Percentiles rank a stretch among this genome's conserved stretches.
These are phyloP conservation scores for Ylistrum balloti DNA, from an alignment of 1,140 invertebrate genomes.

Conservation along the genomic window DNA sequence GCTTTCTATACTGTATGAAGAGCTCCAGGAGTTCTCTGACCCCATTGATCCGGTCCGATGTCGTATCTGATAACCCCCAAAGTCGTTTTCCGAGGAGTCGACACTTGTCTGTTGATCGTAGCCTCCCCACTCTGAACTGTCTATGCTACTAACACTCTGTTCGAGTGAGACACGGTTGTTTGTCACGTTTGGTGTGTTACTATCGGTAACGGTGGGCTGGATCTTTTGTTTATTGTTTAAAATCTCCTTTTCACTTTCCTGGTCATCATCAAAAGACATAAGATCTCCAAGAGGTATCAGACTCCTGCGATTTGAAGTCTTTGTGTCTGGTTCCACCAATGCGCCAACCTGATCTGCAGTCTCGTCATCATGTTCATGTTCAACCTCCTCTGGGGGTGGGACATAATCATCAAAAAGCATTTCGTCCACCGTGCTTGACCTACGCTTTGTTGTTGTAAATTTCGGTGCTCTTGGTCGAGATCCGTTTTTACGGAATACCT, in stretches of 20 bases:
- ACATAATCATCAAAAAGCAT: slow-evolving; percentile 81
- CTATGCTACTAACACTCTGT: slow-evolving; percentile 65
- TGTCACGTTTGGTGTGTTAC: slow-evolving; percentile 48
- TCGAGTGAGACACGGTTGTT: slow-evolving; percentile 24
- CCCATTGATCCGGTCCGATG: slow-evolving; percentile 85
- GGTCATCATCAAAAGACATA: slow-evolving; percentile 77
- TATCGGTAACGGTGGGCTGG: neutral
- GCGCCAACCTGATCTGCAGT: slow-evolving; percentile 42
- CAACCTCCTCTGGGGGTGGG: slow-evolving; percentile 62
- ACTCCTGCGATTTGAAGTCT: slow-evolving; percentile 56
- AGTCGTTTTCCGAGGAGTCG: slow-evolving; percentile 84
- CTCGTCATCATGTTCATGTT: slow-evolving; percentile 46
- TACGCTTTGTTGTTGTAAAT: slow-evolving; percentile 69
- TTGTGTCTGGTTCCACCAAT: slow-evolving; percentile 43
- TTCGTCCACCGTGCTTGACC: slow-evolving; percentile 80
- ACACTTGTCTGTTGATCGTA: slow-evolving; percentile 82
- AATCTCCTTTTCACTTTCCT: slow-evolving; percentile 55
- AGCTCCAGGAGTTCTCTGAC: slow-evolving; percentile 89
- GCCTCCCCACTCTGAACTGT: slow-evolving; percentile 62
- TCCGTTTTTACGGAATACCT: neutral
- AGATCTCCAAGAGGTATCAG: slow-evolving; percentile 73
- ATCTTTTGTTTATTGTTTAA: slow-evolving; percentile 51
- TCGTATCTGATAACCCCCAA: slow-evolving; percentile 68
- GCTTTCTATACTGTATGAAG: slow-evolving; percentile 88
- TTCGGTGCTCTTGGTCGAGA: slow-evolving; percentile 66